These are phyloP conservation scores for Actias luna DNA, from an alignment of 2,888 invertebrate genomes.

Conservation along the genomic window DNA sequence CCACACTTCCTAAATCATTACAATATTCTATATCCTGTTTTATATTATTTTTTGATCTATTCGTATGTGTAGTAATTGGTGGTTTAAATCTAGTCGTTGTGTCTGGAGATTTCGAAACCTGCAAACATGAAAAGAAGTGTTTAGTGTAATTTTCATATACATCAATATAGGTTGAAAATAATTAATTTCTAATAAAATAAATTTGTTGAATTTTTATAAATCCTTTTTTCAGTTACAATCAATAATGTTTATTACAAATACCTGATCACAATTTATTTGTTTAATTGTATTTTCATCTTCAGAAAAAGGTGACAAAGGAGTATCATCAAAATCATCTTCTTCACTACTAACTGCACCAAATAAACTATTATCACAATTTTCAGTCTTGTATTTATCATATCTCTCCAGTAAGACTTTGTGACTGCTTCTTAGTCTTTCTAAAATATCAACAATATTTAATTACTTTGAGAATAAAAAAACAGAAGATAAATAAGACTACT, in stretches of 20 bases:
- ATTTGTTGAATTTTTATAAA: background rate
- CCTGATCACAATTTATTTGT: conserved; percentile 19
- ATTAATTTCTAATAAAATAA: background rate
- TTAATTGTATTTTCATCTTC: conserved; percentile 15
- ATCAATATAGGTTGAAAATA: background rate
- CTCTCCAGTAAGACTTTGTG: conserved; percentile 37
- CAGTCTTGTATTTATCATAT: conserved; percentile 35
- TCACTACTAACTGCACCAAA: conserved; percentile 30
- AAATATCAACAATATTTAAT: conserved; percentile 12
- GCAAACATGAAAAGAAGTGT: background rate
- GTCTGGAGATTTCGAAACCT: conserved; percentile 9
- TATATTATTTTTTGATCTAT: conserved; percentile 17
- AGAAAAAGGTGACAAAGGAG: conserved; percentile 17
- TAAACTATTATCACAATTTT: conserved; percentile 27
- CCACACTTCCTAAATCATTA: conserved; percentile 53
- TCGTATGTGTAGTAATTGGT: background rate
- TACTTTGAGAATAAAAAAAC: background rate
- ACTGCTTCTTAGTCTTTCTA: conserved; percentile 41
- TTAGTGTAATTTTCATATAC: background rate
- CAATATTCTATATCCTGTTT: conserved; percentile 22
- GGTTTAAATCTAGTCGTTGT: background rate
- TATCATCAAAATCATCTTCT: conserved; percentile 36
- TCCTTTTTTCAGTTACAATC: background rate
- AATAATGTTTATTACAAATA: conserved; percentile 18
- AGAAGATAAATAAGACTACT: background rate